Conservation (phyloP, 2,888 invertebrate genomes). For the Odontocerum albicorne region DNA sequence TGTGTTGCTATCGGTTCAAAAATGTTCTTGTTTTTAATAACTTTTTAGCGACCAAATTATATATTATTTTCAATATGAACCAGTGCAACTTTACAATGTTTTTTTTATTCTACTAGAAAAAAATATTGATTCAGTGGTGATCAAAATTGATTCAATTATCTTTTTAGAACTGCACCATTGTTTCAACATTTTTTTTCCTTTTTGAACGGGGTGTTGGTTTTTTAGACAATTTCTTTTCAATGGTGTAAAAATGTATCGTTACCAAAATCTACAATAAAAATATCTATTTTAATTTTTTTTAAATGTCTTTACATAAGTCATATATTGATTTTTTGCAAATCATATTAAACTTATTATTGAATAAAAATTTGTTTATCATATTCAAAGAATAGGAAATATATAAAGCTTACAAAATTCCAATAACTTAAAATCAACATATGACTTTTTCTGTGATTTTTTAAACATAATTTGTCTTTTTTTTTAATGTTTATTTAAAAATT, state of each 20-base stretch:
- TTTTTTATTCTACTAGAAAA: background rate
- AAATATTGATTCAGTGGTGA: slow-evolving; percentile 1
- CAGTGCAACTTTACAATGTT: background rate
- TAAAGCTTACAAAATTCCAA: too few relatives aligned
- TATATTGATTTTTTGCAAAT: too few relatives aligned
- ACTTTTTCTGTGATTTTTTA: too few relatives aligned
- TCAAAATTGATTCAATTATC: slow-evolving; percentile 3
- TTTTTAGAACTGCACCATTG: background rate
- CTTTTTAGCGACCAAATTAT: background rate
- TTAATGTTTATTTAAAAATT: too few relatives aligned
- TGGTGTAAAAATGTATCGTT: slow-evolving; percentile 34
- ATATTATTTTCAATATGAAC: background rate
- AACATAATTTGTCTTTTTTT: too few relatives aligned
- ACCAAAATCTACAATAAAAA: slow-evolving; percentile 27
- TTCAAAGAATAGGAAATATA: too few relatives aligned
- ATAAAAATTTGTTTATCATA: too few relatives aligned
- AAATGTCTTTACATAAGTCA: too few relatives aligned
- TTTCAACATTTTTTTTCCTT: too few relatives aligned
- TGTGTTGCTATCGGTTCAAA: background rate
- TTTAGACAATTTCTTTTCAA: slow-evolving; percentile 1
- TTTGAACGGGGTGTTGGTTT: slow-evolving; percentile 36
- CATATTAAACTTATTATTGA: too few relatives aligned
- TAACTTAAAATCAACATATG: too few relatives aligned
- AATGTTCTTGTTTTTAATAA: background rate
- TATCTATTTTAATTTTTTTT: too few relatives aligned